phyloP scores from a whole-genome alignment of 2,888 invertebrate genomes.

The Melipona bicolor region DNA sequence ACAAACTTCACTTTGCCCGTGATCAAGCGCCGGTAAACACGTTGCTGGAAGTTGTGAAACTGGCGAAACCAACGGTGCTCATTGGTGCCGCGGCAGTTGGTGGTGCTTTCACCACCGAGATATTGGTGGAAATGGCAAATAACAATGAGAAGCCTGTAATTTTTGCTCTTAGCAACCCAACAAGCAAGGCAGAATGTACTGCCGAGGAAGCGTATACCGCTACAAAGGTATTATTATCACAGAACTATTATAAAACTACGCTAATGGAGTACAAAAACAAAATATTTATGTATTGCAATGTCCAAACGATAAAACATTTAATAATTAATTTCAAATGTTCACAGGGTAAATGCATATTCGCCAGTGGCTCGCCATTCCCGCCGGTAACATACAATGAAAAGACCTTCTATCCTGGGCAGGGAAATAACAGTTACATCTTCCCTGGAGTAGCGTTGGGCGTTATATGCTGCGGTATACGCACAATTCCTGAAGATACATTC shows the following conservation, averaged over 20 bases:
- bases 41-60: conserved; percentile 92
- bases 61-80: conserved; percentile 94
- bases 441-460: conserved; percentile 97
- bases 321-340: conserved; percentile 25
- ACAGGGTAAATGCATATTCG: conserved; percentile 96
- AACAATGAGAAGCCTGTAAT: conserved; percentile 95
- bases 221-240: conserved; percentile 38
- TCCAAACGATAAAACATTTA: not conserved
- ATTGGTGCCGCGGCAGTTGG: conserved; percentile 98
- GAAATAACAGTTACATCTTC: conserved; percentile 99
- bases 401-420: conserved; percentile 96
- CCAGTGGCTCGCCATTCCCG: conserved; percentile 98
- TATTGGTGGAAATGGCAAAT: conserved; percentile 94
- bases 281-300: too few relatives aligned
- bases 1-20: conserved; percentile 94
- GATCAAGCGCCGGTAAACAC: conserved; percentile 90
- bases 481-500: conserved; percentile 96
- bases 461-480: conserved; percentile 94
- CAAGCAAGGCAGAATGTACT: conserved; percentile 99
- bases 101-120: conserved; percentile 96
- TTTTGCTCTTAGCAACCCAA: conserved; percentile 99
- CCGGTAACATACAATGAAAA: conserved; percentile 93
- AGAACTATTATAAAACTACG: not conserved
- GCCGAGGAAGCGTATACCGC: conserved; percentile 97
- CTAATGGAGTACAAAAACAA: too few relatives aligned